A percentile compares a stretch with the other conserved stretches of the same genome.
Evolutionary conservation across 2,113 vertebrate genomes (phyloP).

Genomic region (Cromileptes altivelis): DNA sequence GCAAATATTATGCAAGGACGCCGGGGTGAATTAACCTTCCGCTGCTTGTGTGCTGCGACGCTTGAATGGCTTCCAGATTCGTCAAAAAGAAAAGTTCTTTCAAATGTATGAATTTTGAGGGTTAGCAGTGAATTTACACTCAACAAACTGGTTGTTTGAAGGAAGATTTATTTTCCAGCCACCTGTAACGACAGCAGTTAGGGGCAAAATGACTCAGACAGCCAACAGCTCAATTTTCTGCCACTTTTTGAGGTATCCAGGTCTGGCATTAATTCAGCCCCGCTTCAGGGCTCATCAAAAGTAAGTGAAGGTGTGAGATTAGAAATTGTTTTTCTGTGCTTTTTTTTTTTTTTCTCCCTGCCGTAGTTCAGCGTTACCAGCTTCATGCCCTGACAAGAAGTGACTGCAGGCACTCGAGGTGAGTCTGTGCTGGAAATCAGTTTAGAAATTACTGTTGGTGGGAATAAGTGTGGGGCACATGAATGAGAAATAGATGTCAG

Average conservation of each 20-base stretch:
- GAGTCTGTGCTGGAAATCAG: constrained; percentile 77
- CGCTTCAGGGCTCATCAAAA: constrained; percentile 79
- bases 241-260: constrained; percentile 67
- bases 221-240: constrained; percentile 65
- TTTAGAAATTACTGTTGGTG: constrained; percentile 81
- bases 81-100: constrained; percentile 11
- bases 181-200: constrained; percentile 63
- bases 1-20: constrained; percentile 72
- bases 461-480: constrained; percentile 71
- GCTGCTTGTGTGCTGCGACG: constrained; percentile 3
- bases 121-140: constrained; percentile 12
- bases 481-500: constrained; percentile 77
- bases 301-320: constrained; percentile 79
- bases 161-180: constrained; percentile 42
- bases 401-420: constrained; percentile 74
- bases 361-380: constrained; percentile 32
- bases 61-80: constrained; percentile 32
- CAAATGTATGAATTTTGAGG: constrained; percentile 47
- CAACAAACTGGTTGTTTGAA: constrained; percentile 36
- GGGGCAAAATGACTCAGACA: constrained; percentile 42
- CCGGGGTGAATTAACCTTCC: constrained; percentile 59
- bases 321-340: constrained; percentile 59
- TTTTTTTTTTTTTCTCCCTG: background rate
- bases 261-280: constrained; percentile 72
- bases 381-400: constrained; percentile 79